A percentile compares a stretch with the other conserved stretches of the same genome.
Conservation (phyloP, 2,113 vertebrate species). For the Stigmatopora argus region DNA sequence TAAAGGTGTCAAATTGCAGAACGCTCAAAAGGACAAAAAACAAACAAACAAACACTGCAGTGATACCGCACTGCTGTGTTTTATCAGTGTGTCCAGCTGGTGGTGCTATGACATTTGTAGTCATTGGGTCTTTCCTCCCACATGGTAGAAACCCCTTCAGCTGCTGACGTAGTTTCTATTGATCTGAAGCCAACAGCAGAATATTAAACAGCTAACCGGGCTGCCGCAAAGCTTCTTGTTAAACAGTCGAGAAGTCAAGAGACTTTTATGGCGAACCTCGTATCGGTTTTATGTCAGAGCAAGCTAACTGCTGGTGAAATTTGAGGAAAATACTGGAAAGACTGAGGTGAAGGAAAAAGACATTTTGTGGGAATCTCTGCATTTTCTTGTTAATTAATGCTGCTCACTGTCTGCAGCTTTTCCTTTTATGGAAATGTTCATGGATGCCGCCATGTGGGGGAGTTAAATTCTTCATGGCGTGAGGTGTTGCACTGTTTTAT, state of each 20-base stretch:
- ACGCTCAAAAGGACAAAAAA: neutral
- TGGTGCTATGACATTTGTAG: slow-evolving; percentile 45
- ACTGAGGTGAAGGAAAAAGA: slow-evolving; percentile 8
- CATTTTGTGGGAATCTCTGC: neutral
- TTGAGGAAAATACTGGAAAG: slow-evolving; percentile 14
- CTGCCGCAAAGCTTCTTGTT: slow-evolving; percentile 16
- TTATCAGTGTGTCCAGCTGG: slow-evolving; percentile 48
- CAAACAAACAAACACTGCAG: neutral
- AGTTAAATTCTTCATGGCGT: neutral
- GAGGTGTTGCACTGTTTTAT: neutral
- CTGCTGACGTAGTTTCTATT: slow-evolving; percentile 57
- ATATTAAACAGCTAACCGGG: slow-evolving; percentile 43
- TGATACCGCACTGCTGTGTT: neutral
- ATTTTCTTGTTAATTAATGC: neutral
- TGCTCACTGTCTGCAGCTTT: slow-evolving; percentile 16
- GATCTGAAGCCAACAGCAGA: slow-evolving; percentile 47
- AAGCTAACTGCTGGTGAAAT: slow-evolving; percentile 10
- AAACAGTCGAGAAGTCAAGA: neutral
- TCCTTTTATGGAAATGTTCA: slow-evolving; percentile 14
- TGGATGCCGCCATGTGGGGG: neutral
- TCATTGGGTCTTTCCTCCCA: slow-evolving; percentile 25
- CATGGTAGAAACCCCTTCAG: slow-evolving; percentile 53
- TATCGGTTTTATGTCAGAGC: neutral
- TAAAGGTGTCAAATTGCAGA: neutral
- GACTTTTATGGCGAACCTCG: neutral